These are phyloP conservation scores for Indicator maculatus DNA, from an alignment of 2,113 vertebrate genomes.

Conservation along the genomic window DNA sequence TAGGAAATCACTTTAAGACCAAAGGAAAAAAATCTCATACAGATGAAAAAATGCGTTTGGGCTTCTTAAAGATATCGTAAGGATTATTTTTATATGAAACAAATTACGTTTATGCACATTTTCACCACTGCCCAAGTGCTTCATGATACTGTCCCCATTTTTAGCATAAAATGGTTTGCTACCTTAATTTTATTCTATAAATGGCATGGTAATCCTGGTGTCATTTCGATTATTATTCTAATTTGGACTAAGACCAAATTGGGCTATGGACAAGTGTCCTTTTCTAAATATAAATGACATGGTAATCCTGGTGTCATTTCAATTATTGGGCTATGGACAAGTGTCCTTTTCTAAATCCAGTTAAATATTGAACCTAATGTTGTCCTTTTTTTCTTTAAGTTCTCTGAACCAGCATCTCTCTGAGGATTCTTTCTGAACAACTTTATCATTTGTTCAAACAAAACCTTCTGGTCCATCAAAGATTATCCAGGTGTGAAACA, in stretches of 20 bases:
- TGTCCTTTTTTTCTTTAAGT: background rate
- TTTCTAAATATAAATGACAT: background rate
- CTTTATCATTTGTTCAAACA: background rate
- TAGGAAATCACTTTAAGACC: background rate
- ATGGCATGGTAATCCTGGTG: background rate
- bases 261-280: too few species aligned
- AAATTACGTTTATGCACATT: background rate
- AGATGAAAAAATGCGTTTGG: background rate
- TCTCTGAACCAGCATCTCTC: background rate
- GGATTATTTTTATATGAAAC: background rate
- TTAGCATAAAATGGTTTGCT: background rate
- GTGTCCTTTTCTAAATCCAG: background rate
- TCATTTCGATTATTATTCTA: too few species aligned
- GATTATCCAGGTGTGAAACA: background rate
- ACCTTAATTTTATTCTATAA: background rate
- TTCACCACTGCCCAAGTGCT: background rate
- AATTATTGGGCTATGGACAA: background rate
- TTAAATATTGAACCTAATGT: background rate
- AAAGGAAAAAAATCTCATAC: background rate
- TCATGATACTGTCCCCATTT: background rate
- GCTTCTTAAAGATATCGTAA: background rate
- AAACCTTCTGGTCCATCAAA: background rate
- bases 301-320: too few species aligned
- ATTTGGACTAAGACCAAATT: too few species aligned
- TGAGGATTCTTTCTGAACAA: background rate